Conservation (phyloP, 2,888 invertebrate genomes). For the Melangyna quadrimaculata region DNA sequence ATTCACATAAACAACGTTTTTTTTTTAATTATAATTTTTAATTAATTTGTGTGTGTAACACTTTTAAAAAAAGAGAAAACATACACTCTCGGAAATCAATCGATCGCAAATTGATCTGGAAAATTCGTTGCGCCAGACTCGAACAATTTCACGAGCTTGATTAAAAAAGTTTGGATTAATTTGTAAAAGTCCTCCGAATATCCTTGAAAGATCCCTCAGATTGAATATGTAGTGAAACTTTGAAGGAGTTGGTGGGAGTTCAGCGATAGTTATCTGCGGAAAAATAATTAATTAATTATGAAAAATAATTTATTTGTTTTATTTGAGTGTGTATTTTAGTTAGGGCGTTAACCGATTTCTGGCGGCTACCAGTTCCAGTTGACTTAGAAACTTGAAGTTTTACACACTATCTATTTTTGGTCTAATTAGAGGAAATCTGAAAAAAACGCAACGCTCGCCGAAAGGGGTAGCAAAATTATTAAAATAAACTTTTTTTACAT, state of each 20-base stretch:
- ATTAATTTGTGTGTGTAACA: background rate
- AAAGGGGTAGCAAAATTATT: too few relatives aligned
- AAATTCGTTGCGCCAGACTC: slow-evolving; percentile 96
- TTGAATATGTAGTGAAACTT: slow-evolving; percentile 98
- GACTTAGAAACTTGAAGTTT: too few relatives aligned
- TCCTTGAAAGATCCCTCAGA: slow-evolving; percentile 92
- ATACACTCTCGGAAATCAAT: slow-evolving; percentile 86
- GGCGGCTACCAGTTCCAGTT: too few relatives aligned
- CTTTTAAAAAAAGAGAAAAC: slow-evolving; percentile 3
- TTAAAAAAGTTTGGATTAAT: slow-evolving; percentile 88
- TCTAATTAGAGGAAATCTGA: too few relatives aligned
- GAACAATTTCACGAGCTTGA: slow-evolving; percentile 86
- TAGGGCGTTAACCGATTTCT: too few relatives aligned
- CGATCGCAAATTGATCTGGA: slow-evolving; percentile 93
- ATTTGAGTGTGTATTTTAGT: too few relatives aligned
- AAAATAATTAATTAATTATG: background rate
- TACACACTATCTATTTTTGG: too few relatives aligned
- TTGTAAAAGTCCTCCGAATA: slow-evolving; percentile 90
- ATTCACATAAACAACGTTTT: background rate
- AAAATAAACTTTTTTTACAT: too few relatives aligned
- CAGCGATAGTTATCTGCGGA: slow-evolving; percentile 85
- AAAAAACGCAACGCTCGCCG: too few relatives aligned
- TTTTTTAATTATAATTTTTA: background rate
- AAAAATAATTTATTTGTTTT: too few relatives aligned
- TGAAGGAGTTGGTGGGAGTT: slow-evolving; percentile 94